Base-by-base conservation (phyloP, 2,888 invertebrate species). In the Seira ritae region DNA sequence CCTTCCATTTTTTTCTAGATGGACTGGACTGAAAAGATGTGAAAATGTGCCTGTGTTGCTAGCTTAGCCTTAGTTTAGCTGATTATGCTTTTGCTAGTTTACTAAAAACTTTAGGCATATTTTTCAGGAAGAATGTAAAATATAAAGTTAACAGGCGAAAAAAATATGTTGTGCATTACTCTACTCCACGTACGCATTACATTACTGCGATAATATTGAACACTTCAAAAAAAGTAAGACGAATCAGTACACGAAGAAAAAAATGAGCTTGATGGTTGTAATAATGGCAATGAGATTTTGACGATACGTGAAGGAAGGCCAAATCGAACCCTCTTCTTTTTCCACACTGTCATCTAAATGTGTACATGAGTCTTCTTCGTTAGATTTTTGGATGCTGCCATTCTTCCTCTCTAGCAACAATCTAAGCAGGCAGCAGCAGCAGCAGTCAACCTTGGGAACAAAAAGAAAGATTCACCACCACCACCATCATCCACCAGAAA, bases 271-370 rank as follows among this genome's bases (percentile, higher is more conserved):
- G 76, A 68, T 76, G 76, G 67, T 75, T 70, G 66, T 80, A 80
- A 74, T 80, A 80, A 80, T 80, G 80, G 80, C 80, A 80, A 74
- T 74, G 74, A 74, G 74, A 74, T 74, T n/a, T 74, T 75, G 75
- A 69, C 69, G 80, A 80, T 80, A 74, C 73, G 75, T 80, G 74
- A 78, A 71, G 66, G 80, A 80, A 80, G 80, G 80, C 75, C 80
- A 80, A 80, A 80, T 80, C 20, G 75, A 75, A 71, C 75, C 80
- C 80, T 71, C 80, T 69, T 77, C 42, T 75, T 75, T 50, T 74
- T 66, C 62, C 31, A 46, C 42, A 65, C 23, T 67, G 24, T 65
- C 42, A 24, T 24, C 42, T 42, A 6, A 8, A 42, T 12, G 6
- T 8, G 12, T 42, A 12, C 42, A 42, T 42, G 42, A 42, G 2